Conservation (phyloP, 2,888 invertebrate species). For the Agrotis segetum region DNA sequence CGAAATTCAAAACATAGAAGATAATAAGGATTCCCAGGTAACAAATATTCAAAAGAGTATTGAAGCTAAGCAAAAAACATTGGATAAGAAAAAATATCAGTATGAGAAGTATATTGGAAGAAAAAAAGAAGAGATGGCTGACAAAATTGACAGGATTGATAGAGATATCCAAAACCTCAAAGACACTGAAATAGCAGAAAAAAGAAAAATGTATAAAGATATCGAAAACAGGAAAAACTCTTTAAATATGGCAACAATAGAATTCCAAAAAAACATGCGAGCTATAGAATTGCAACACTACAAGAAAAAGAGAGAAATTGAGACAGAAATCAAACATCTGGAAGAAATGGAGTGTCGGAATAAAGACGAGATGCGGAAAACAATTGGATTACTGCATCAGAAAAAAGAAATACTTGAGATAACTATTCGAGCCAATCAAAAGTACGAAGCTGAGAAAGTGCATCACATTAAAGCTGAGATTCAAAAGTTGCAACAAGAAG, state of each 20-base stretch:
- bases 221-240: too few relatives aligned
- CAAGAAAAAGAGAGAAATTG: conserved; percentile 7
- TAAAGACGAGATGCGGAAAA: not conserved
- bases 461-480: conserved; percentile 9
- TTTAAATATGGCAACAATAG: too few relatives aligned
- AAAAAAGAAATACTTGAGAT: conserved; percentile 6
- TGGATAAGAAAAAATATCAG: conserved; percentile 10
- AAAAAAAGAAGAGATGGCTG: conserved; percentile 9
- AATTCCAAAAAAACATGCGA: not conserved
- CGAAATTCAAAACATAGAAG: conserved; percentile 16
- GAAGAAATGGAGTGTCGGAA: not conserved
- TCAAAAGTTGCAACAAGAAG: conserved; percentile 19
- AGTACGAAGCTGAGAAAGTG: not conserved
- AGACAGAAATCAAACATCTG: conserved; percentile 18
- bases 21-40: not conserved
- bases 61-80: not conserved
- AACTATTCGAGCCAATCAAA: conserved; percentile 1
- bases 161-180: conserved; percentile 16
- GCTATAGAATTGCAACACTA: not conserved
- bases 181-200: not conserved
- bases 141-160: not conserved
- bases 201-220: not conserved
- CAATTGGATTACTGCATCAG: conserved; percentile 8
- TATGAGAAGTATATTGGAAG: conserved; percentile 12
- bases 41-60: not conserved